These are phyloP conservation scores for Anableps anableps DNA, from an alignment of 2,797 vertebrate species.

Conservation along the genomic window DNA sequence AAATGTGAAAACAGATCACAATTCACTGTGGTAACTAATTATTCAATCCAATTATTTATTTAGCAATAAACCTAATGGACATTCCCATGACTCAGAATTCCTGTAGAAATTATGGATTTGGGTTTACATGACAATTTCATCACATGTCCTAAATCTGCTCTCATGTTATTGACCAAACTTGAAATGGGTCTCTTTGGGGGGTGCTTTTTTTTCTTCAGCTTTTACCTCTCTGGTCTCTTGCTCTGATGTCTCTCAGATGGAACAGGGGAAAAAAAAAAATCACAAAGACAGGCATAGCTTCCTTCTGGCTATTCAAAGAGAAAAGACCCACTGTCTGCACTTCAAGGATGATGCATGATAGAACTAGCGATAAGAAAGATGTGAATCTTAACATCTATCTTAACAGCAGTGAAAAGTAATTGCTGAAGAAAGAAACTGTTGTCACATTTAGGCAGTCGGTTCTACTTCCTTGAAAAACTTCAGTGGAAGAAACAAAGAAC, in stretches of 20 bases:
- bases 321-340: slow-evolving; percentile 20
- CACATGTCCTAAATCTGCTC: background rate
- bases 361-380: background rate
- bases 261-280: slow-evolving; percentile 2
- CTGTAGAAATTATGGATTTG: background rate
- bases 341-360: slow-evolving; percentile 27
- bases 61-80: background rate
- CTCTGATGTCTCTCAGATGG: slow-evolving; percentile 43
- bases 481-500: background rate
- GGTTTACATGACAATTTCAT: background rate
- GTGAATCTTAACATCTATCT: background rate
- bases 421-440: background rate
- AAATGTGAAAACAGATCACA: background rate
- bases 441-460: background rate
- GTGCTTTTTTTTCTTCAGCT: background rate
- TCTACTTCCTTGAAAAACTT: background rate
- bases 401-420: background rate
- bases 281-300: slow-evolving; percentile 37
- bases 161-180: slow-evolving; percentile 9
- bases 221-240: slow-evolving; percentile 24
- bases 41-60: background rate
- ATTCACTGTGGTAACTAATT: background rate
- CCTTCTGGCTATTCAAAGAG: slow-evolving; percentile 11
- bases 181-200: slow-evolving; percentile 14
- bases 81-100: background rate